Base-by-base conservation (phyloP, 2,113 vertebrate genomes). In the Macquaria australasica region DNA sequence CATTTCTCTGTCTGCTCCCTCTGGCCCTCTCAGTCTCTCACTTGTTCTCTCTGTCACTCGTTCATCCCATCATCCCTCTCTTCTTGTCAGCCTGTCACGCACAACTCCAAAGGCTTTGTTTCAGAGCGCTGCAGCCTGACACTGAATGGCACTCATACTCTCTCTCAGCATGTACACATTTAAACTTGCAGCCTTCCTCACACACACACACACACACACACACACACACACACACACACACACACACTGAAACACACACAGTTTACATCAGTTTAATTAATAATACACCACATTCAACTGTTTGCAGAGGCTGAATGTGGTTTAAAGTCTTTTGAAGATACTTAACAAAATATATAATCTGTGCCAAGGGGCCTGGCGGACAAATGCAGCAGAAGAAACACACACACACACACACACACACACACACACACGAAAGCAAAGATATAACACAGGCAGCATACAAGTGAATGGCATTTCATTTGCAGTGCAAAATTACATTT, bases 101-200 rank as follows among this genome's bases (percentile, higher is more conserved):
- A 41, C 43, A 23, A 59, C 63, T 91, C 89, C 25, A 28, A 58
- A 66, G 59, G 37, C 87, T 89, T 91, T 90, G 88, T 91, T 88
- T 88, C 3, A 23, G 55, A 88, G 85, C 8, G 21, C 77, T 50
- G 82, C 71, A 79, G 88, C 85, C 89, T 90, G 89, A 85, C 87
- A 91, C 89, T 74, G 87, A 91, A 71, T 73, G 91, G 60, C 87
- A 88, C 91, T 87, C 64, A 41, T 0, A 12, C 31, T 66, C 51
- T 74, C 5, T 48, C 34, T 68, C 37, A 45, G 59, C 45, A 28
- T 31, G 12, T 21, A 64, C 51, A 15, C 55, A 12, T 67, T 79
- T 53, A 56, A 41, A 82, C 41, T 48, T 62, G 23, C 34, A 73
- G 3, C 23, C 37, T 31, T 5, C 16, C 7, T 50, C 28, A 20